Percentiles rank a stretch among this genome's conserved stretches.
Evolutionary conservation across 1,140 invertebrate genomes (phyloP).

Genomic region (Drosophila subobscura): DNA sequence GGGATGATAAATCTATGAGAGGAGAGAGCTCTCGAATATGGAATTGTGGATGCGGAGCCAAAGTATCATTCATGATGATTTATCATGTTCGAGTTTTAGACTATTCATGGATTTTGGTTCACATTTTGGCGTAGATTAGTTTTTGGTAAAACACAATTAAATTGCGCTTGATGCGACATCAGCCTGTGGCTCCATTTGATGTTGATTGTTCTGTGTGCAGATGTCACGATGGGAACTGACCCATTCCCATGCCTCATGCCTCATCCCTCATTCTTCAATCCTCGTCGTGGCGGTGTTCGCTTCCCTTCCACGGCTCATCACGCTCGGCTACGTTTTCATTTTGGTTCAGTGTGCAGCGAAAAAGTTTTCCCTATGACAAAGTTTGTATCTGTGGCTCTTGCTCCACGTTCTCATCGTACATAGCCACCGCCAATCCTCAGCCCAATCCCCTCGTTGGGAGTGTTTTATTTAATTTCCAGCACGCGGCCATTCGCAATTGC

Average conservation of each 20-base stretch:
- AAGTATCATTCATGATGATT: constrained; percentile 29
- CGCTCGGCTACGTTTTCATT: constrained; percentile 52
- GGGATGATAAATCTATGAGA: constrained; percentile 21
- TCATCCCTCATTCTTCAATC: background rate
- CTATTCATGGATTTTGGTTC: constrained; percentile 24
- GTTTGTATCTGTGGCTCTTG: constrained; percentile 54
- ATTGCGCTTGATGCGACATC: constrained; percentile 42
- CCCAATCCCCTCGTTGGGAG: constrained; percentile 37
- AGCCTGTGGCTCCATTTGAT: constrained; percentile 29
- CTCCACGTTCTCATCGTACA: constrained; percentile 22
- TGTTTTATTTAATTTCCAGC: constrained; percentile 67
- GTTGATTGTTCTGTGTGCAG: constrained; percentile 38
- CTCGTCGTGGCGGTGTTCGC: no score
- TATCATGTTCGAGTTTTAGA: constrained; percentile 19
- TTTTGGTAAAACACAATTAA: constrained; percentile 66
- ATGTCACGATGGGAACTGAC: constrained; percentile 28
- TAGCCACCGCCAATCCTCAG: background rate
- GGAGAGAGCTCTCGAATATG: constrained; percentile 4
- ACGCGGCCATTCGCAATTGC: constrained; percentile 61
- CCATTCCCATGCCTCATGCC: background rate
- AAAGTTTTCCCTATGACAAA: constrained; percentile 59
- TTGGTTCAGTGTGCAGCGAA: constrained; percentile 59
- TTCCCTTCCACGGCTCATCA: constrained; percentile 33
- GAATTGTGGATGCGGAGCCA: constrained; percentile 10
- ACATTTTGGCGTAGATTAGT: constrained; percentile 48